Percentiles rank a stretch among this genome's conserved stretches.
Evolutionary conservation across 2,113 vertebrate genomes (phyloP).

Genomic region (Aplodontia rufa): DNA sequence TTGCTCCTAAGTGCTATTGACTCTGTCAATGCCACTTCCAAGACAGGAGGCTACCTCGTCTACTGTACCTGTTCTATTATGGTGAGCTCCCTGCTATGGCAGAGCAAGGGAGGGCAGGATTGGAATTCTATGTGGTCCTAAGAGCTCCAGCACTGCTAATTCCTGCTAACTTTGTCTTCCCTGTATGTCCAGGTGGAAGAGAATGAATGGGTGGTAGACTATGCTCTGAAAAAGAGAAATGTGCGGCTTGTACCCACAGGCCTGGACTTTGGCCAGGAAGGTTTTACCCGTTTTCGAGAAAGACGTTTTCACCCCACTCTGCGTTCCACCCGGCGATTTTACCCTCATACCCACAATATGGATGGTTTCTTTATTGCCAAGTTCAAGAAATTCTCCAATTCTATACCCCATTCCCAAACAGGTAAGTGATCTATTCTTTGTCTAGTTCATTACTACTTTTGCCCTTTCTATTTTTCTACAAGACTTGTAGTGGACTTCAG

Average conservation of each 20-base stretch:
- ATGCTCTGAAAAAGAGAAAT: conserved; percentile 96
- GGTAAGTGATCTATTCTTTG: conserved; percentile 58
- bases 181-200: conserved; percentile 91
- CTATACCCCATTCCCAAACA: conserved; percentile 85
- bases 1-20: conserved; percentile 95
- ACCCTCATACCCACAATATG: conserved; percentile 98
- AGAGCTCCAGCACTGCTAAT: neutral
- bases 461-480: neutral
- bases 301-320: conserved; percentile 94
- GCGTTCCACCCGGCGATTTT: conserved; percentile 91
- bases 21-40: conserved; percentile 92
- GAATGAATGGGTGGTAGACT: conserved; percentile 99
- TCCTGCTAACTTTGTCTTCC: neutral
- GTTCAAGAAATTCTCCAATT: conserved; percentile 96
- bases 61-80: conserved; percentile 97
- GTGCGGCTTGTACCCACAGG: conserved; percentile 95
- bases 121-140: neutral
- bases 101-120: fast-evolving
- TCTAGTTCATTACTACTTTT: neutral
- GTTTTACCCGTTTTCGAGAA: conserved; percentile 95
- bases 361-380: conserved; percentile 98
- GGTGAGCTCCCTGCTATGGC: conserved; percentile 79
- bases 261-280: conserved; percentile 97
- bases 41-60: conserved; percentile 93
- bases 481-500: neutral